These are phyloP conservation scores for Watersipora subatra DNA, from an alignment of 1,140 invertebrate genomes.

Conservation along the genomic window DNA sequence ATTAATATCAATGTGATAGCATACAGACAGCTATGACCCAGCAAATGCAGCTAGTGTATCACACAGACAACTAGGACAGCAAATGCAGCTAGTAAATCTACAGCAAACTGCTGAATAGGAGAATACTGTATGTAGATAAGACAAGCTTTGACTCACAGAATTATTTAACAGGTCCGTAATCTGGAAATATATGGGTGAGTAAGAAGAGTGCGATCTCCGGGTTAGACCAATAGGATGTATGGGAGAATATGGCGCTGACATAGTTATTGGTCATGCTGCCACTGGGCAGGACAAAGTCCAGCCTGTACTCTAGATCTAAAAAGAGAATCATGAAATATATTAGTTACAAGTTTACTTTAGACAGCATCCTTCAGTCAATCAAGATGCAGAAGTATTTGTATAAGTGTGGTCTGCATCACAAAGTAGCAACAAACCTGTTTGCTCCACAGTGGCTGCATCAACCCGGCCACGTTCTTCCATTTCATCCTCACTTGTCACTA, in stretches of 20 bases:
- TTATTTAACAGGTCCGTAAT: constrained; percentile 15
- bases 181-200: constrained; percentile 50
- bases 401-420: no score
- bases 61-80: no score
- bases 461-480: constrained; percentile 4
- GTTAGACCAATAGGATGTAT: constrained; percentile 58
- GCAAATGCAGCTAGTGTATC: no score
- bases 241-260: constrained; percentile 53
- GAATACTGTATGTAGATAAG: no score
- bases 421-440: neutral
- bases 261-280: constrained; percentile 48
- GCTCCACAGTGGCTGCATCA: neutral
- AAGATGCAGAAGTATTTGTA: no score
- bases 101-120: no score
- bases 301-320: constrained; percentile 49
- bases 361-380: neutral
- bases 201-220: constrained; percentile 57
- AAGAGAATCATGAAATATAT: constrained; percentile 11
- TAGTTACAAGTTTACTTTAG: neutral
- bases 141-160: no score
- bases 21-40: no score
- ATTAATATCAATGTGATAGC: no score
- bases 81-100: no score
- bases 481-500: constrained; percentile 9
- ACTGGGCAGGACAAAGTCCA: constrained; percentile 54